phyloP scores from a whole-genome alignment of 1,140 invertebrate genomes.

The Drosophila kepulauana region DNA sequence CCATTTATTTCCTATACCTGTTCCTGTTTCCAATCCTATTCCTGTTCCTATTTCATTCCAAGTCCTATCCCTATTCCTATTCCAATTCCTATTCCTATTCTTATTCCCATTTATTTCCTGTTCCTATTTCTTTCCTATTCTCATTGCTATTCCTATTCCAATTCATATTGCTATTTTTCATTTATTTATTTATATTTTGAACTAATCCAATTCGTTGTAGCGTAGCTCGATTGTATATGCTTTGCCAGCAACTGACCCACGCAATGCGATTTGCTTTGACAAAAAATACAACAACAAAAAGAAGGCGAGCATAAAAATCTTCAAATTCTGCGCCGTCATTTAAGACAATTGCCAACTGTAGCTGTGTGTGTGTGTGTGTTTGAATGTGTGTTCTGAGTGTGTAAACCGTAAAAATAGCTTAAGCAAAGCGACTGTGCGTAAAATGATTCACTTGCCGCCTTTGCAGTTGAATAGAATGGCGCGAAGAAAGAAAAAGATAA shows the following conservation, averaged over 20 bases:
- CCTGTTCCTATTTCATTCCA: no score
- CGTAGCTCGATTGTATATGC: background rate
- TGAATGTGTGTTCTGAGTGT: background rate
- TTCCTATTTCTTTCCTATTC: no score
- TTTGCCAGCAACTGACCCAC: slow-evolving; percentile 7
- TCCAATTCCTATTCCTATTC: no score
- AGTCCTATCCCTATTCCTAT: no score
- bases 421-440: background rate
- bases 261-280: slow-evolving; percentile 31
- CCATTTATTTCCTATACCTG: no score
- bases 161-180: background rate
- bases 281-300: background rate
- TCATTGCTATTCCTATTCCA: no score
- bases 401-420: slow-evolving; percentile 19
- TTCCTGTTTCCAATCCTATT: no score
- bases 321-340: slow-evolving; percentile 35
- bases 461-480: background rate
- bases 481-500: background rate
- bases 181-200: background rate
- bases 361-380: background rate
- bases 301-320: background rate
- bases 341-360: slow-evolving; percentile 28
- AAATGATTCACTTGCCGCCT: background rate
- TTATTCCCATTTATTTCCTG: no score
- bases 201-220: background rate